Evolutionary conservation across 2,797 vertebrate genomes (phyloP), one percentile per base, ranked within the genome.

Genomic region (Bradypodion pumilum): DNA sequence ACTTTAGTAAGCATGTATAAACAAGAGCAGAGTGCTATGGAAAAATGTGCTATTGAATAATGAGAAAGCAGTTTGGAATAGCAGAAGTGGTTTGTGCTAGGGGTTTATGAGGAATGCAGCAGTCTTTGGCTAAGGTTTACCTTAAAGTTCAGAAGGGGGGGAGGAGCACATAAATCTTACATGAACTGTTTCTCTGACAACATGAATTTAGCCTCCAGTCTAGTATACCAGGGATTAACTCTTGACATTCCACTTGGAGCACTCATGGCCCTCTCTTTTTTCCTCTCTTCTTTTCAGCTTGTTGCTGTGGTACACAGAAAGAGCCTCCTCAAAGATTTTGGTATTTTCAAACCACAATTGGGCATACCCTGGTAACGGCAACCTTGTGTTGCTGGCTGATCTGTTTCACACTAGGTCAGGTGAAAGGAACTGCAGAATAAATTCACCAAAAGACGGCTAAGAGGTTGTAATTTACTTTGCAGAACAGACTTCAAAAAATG

Each of bases 31-130:
- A 74, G 80, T 63, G 83, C 7, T 69, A 49, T 66, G 62, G 87
- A 0, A 44, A 90, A 94, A 89, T 88, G 82, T 89, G 77, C 78
- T 90, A 35, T 91, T 83, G 69, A 93, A 87, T 89, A 91, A 91
- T 89, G 91, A 94, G 91, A 91, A 88, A 91, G 90, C 91, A 91
- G 87, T 89, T 92, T 94, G 87, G 87, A 93, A 93, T 91, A 88
- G 66, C 82, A 92, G 73, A 86, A 85, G 76, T 80, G 69, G 52
- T 74, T 81, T 56, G 1, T 86, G 78, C 81, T 91, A 91, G 82
- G 69, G 88, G 84, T 88, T 87, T 82, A 49, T 68, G 79, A 91
- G 91, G 91, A 93, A 90, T 86, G 87, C 82, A 83, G 74, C 66
- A 27, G 89, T 90, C 89, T 81, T 87, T 91, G 90, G 85, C 88